Conservation (phyloP, 2,113 vertebrate genomes). For the Sialia sialis region DNA sequence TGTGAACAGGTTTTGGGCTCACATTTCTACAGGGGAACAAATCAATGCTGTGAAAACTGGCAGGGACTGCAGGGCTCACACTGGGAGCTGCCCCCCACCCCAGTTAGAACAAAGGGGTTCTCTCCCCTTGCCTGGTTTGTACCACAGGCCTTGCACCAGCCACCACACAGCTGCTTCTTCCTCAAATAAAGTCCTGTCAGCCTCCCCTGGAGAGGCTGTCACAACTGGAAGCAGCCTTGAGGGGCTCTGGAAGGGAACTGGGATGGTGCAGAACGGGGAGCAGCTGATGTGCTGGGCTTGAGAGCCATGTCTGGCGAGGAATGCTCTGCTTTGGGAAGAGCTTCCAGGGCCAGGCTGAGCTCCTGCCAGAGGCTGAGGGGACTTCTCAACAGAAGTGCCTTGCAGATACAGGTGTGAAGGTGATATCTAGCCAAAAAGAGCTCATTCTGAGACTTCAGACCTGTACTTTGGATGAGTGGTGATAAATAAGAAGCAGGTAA, state of each 20-base stretch:
- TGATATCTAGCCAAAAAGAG: neutral
- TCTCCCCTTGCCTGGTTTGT: neutral
- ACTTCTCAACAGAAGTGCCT: neutral
- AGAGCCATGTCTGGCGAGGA: accelerated
- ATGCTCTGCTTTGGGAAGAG: neutral
- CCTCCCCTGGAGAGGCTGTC: neutral
- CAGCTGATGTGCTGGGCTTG: neutral
- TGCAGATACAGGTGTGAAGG: neutral
- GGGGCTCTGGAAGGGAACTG: neutral
- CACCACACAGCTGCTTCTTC: neutral
- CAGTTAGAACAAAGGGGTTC: neutral
- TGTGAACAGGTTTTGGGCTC: neutral
- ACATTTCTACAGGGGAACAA: neutral
- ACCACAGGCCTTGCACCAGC: no score
- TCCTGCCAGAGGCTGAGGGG: neutral
- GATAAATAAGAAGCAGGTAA: neutral
- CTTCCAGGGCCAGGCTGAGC: neutral
- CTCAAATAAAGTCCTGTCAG: neutral
- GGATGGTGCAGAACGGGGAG: neutral
- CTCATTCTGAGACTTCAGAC: neutral
- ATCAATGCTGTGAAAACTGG: neutral
- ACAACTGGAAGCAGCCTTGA: neutral
- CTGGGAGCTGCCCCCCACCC: neutral
- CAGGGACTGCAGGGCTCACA: neutral
- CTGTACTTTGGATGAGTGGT: neutral